Base-by-base conservation (phyloP, 1,140 invertebrate species). In the Aphidius ervi region DNA sequence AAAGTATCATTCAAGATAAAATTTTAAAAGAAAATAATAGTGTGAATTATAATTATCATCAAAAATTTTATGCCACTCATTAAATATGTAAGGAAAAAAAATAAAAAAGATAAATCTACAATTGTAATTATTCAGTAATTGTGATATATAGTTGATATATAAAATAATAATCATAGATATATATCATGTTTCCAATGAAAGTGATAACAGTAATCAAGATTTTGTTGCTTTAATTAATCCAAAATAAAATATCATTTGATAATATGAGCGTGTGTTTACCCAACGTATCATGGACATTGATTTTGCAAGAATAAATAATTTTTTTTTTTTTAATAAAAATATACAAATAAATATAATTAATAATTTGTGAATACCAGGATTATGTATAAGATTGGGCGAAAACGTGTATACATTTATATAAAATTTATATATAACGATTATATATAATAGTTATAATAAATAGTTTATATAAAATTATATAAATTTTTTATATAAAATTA, bases 401-500 rank as follows among this genome's bases (percentile, higher is more conserved):
- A n/a, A n/a, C n/a, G n/a, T n/a, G n/a, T 73, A 72, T 74, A n/a
- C 72, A 77, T 75, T 77, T 77, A 75, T 76, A 71, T 77, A 73
- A 71, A n/a, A n/a, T n/a, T n/a, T n/a, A n/a, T n/a, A n/a, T n/a
- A n/a, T n/a, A n/a, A n/a, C n/a, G n/a, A n/a, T 50, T 50, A 56
- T 64, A 59, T 37, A 61, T n/a, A 61, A 47, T 56, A 58, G n/a
- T n/a, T n/a, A n/a, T n/a, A n/a, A n/a, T n/a, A n/a, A n/a, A n/a
- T n/a, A n/a, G n/a, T n/a, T n/a, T n/a, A n/a, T n/a, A n/a, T n/a
- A n/a, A n/a, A n/a, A n/a, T n/a, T n/a, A n/a, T n/a, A n/a, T n/a
- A n/a, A n/a, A n/a, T n/a, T n/a, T n/a, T n/a, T n/a, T n/a, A n/a
- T n/a, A n/a, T n/a, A n/a, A n/a, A n/a, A n/a, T n/a, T n/a, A n/a